Conservation (phyloP, 2,888 invertebrate species). For the Vannuccia rotundouncinata region DNA sequence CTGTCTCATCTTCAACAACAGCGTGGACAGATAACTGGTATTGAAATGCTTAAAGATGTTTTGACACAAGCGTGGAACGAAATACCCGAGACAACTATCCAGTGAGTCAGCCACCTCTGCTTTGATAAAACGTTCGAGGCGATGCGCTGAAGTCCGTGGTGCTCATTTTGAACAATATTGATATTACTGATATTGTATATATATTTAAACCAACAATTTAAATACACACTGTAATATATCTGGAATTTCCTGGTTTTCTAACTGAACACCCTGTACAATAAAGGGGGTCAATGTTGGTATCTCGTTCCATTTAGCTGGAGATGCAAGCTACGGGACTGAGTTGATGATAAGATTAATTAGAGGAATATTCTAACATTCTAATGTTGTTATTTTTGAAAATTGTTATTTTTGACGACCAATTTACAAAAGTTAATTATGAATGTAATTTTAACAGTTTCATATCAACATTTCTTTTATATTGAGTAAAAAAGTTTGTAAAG, state of each 20-base stretch:
- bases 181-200: constrained; percentile 26
- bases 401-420: not conserved
- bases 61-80: constrained; percentile 20
- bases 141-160: constrained; percentile 20
- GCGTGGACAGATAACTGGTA: constrained; percentile 22
- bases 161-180: constrained; percentile 23
- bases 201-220: constrained; percentile 23
- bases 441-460: no score
- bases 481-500: no score
- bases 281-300: no score
- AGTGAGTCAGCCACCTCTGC: constrained; percentile 12
- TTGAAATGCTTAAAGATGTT: constrained; percentile 28
- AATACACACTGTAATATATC: constrained; percentile 21
- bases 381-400: not conserved
- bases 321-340: no score
- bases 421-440: no score
- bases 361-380: not conserved
- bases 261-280: constrained; percentile 26
- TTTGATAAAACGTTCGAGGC: constrained; percentile 4
- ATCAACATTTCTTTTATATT: no score
- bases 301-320: no score
- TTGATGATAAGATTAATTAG: not conserved
- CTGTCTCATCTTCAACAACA: constrained; percentile 25
- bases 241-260: constrained; percentile 19
- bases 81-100: constrained; percentile 27